Evolutionary conservation across 2,888 invertebrate genomes (phyloP).

Genomic region (Carterocephalus palaemon): DNA sequence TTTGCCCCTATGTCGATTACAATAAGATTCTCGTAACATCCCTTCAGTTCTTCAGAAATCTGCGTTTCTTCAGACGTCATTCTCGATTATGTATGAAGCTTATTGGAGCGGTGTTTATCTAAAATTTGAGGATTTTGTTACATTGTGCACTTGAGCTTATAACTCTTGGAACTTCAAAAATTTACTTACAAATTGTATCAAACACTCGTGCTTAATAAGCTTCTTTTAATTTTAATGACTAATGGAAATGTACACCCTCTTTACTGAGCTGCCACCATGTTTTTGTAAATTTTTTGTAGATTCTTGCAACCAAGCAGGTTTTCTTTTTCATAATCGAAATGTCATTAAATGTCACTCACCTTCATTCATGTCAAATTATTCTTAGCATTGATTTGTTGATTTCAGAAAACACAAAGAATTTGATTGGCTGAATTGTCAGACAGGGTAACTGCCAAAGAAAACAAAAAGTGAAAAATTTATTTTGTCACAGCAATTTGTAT

Average conservation of each 20-base stretch:
- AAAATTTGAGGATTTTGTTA: slow-evolving; percentile 30
- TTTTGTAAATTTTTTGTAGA: slow-evolving; percentile 47
- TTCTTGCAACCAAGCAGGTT: background rate
- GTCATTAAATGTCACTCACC: too few relatives aligned
- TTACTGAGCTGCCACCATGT: slow-evolving; percentile 76
- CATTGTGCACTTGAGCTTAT: slow-evolving; percentile 1
- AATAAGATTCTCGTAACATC: slow-evolving; percentile 94
- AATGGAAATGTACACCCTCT: slow-evolving; percentile 63
- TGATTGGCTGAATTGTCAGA: too few relatives aligned
- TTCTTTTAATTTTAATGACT: slow-evolving; percentile 63
- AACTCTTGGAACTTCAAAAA: too few relatives aligned
- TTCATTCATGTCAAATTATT: too few relatives aligned
- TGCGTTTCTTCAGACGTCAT: slow-evolving; percentile 76
- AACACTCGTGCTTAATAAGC: slow-evolving; percentile 77
- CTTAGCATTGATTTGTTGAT: too few relatives aligned
- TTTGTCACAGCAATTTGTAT: too few relatives aligned
- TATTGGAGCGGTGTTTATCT: slow-evolving; percentile 74
- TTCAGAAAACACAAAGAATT: too few relatives aligned
- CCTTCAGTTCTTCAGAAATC: slow-evolving; percentile 81
- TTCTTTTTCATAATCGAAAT: background rate
- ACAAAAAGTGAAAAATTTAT: too few relatives aligned
- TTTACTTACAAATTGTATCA: slow-evolving; percentile 73
- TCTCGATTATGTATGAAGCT: slow-evolving; percentile 69
- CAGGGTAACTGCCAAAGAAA: too few relatives aligned
- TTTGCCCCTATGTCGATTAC: slow-evolving; percentile 95